phyloP scores from a whole-genome alignment of 2,113 vertebrate species.

The Oplegnathus fasciatus region DNA sequence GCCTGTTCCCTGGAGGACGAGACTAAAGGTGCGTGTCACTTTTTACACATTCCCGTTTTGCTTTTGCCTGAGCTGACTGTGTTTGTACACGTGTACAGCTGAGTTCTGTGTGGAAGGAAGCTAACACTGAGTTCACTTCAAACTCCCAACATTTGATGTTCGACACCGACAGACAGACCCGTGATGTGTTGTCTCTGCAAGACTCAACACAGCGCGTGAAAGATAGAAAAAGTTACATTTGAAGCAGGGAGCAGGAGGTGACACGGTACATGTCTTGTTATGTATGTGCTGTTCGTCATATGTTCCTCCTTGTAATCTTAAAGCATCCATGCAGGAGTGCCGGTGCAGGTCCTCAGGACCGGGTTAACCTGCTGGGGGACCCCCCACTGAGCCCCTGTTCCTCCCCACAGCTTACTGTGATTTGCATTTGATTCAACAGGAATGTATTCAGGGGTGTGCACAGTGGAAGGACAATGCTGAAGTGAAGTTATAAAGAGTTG shows the following conservation, averaged over 20 bases:
- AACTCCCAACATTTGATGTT: not conserved
- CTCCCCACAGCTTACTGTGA: not conserved
- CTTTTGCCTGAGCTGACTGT: accelerated
- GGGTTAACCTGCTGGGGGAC: not conserved
- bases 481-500: too few relatives aligned
- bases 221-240: too few relatives aligned
- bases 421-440: too few relatives aligned
- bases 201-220: not conserved
- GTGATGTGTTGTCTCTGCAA: not conserved
- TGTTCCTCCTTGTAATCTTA: not conserved
- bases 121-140: not conserved
- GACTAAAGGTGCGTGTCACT: too few relatives aligned
- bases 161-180: too few relatives aligned
- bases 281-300: too few relatives aligned
- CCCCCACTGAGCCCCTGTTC: not conserved
- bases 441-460: not conserved
- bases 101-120: not conserved
- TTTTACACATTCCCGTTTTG: accelerated
- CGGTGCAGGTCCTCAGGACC: not conserved
- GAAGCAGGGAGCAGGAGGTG: not conserved
- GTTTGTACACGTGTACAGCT: constrained; percentile 34
- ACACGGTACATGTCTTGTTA: too few relatives aligned
- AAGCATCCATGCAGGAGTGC: not conserved
- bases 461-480: not conserved
- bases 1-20: accelerated